These are phyloP conservation scores for Acestrorhynchus altus DNA, from an alignment of 2,797 vertebrate genomes.

Conservation along the genomic window DNA sequence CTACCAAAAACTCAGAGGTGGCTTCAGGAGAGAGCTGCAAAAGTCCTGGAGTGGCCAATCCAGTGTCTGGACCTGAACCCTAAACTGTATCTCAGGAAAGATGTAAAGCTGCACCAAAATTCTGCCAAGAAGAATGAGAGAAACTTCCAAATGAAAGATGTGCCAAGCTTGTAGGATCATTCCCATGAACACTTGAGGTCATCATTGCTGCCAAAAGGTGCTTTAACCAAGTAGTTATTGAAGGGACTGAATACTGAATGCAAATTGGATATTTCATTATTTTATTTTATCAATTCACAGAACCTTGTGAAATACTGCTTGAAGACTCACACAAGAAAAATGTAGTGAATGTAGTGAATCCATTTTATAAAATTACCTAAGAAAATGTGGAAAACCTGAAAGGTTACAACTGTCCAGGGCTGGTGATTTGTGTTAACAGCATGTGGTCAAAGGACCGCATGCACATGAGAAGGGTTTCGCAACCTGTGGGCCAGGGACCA, in stretches of 20 bases:
- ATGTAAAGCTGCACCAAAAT: not conserved
- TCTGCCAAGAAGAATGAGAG: constrained; percentile 8
- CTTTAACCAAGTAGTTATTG: not conserved
- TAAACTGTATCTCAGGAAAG: not conserved
- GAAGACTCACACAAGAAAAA: too few relatives aligned
- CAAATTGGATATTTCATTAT: too few relatives aligned
- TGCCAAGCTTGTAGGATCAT: constrained; percentile 10
- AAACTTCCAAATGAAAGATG: not conserved
- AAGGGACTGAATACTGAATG: not conserved
- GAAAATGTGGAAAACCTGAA: too few relatives aligned
- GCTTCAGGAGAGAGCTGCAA: not conserved
- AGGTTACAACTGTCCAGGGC: too few relatives aligned
- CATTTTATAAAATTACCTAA: too few relatives aligned
- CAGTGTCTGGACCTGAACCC: constrained; percentile 1
- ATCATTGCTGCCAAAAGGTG: not conserved
- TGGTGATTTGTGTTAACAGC: not conserved
- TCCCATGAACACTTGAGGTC: constrained; percentile 2
- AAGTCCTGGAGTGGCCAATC: not conserved
- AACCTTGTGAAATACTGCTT: too few relatives aligned
- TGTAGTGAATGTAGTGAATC: too few relatives aligned
- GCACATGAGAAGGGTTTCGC: too few relatives aligned
- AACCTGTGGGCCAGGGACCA: too few relatives aligned
- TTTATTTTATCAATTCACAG: too few relatives aligned
- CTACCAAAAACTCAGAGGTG: not conserved
- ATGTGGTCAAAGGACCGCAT: not conserved